Evolutionary conservation across 1,140 invertebrate species (phyloP).

Genomic region (Zophobas atratus): DNA sequence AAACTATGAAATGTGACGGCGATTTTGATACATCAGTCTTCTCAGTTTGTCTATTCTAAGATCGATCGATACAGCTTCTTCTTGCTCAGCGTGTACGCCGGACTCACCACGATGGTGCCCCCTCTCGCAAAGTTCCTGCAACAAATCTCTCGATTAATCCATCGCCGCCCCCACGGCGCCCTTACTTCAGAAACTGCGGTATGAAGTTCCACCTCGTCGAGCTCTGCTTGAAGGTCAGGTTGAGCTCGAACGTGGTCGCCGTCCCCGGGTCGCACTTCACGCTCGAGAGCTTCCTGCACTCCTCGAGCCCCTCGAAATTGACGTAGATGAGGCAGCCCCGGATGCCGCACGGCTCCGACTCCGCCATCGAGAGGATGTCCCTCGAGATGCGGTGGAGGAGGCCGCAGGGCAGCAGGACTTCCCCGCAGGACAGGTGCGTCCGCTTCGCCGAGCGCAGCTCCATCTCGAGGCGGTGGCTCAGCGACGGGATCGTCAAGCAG

Average conservation of each 20-base stretch:
- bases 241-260: conserved; percentile 88
- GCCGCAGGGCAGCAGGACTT: conserved; percentile 85
- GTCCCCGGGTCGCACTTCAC: conserved; percentile 87
- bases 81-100: conserved; percentile 86
- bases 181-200: conserved; percentile 86
- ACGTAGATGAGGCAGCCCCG: conserved; percentile 84
- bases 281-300: conserved; percentile 73
- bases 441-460: conserved; percentile 84
- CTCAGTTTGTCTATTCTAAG: conserved; percentile 52
- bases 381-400: conserved; percentile 82
- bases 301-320: conserved; percentile 79
- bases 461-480: conserved; percentile 81
- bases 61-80: conserved; percentile 87
- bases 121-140: conserved; percentile 84
- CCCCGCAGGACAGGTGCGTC: conserved; percentile 83
- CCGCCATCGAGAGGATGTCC: conserved; percentile 84
- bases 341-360: conserved; percentile 88
- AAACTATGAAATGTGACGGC: conserved; percentile 12
- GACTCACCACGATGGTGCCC: conserved; percentile 88
- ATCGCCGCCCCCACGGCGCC: too few species aligned
- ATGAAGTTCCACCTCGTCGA: conserved; percentile 85
- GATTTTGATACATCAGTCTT: conserved; percentile 54
- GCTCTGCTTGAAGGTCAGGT: conserved; percentile 86
- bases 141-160: conserved; percentile 53
- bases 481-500: conserved; percentile 65